Base-by-base conservation (phyloP, 37 sponge, comb jelly and placozoan genomes). In the Halisarca cf. caerulea region DNA sequence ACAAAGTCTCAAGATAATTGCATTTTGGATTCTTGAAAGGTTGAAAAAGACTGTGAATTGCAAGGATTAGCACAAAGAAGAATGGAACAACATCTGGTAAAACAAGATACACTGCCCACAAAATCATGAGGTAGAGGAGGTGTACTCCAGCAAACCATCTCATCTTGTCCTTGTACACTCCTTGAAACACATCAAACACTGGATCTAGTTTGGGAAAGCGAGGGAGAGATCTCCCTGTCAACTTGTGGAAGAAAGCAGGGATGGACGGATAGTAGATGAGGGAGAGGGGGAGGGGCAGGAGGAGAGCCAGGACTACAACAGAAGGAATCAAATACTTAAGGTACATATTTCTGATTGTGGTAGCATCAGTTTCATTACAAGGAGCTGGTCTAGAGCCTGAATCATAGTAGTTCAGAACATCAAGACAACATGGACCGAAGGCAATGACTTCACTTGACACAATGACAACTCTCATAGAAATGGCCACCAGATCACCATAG, bases 161-260 rank as follows among this genome's bases (percentile, higher is more conserved):
- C 42, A 43, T 7, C 24, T 74, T 39, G 11, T 32, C 25, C 77
- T 74, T 74, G 45, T 44, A 74, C 45, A 74, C 77, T 40, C 41
- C 39, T 40, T 74, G 77, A 74, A 74, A 74, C 25, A 74, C 77
- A 41, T 74, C 77, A 74, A 74, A 74, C 42, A 74, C 77, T 44
- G 77, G 77, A 1, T 37, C 77, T 4, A 74, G 44, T 41, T 21
- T 74, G 45, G n/a, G 42, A 43, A 37, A 43, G 25, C 38, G 24
- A 36, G 42, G 45, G 15, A 39, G 24, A 74, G 39, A 40, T 74
- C 36, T 37, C 45, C 9, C 24, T 8, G 42, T 36, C 25, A 74
- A 9, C 5, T 40, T 37, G 24, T 37, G 42, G 7, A 74, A n/a
- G 24, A 74, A 23, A 37, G 24, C 32, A 38, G 77, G 77, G 24